phyloP scores from a whole-genome alignment of 2,888 invertebrate species.

The Oligia strigilis region DNA sequence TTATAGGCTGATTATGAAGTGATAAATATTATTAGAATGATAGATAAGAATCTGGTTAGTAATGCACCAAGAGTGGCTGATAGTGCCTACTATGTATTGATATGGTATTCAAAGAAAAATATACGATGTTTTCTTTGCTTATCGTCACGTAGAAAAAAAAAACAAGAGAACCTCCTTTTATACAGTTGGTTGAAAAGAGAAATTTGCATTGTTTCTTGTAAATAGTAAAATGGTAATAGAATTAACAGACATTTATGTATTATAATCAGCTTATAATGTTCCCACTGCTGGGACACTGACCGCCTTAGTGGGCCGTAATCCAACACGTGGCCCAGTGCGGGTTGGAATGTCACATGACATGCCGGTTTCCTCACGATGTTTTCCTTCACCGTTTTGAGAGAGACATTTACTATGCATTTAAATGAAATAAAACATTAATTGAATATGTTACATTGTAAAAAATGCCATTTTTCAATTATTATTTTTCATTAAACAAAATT shows the following conservation, averaged over 20 bases:
- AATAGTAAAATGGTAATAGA: neutral
- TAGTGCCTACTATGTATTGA: conserved; percentile 13
- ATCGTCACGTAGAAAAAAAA: neutral
- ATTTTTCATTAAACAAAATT: no score
- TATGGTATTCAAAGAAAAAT: conserved; percentile 32
- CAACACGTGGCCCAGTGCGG: no score
- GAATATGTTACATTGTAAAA: neutral
- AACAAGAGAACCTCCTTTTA: neutral
- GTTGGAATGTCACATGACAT: neutral
- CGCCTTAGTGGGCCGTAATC: neutral
- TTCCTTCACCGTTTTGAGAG: no score
- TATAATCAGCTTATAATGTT: no score
- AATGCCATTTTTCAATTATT: neutral
- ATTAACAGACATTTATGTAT: neutral
- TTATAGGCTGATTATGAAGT: neutral
- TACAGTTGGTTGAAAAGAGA: neutral
- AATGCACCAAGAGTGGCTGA: conserved; percentile 11
- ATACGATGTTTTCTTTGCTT: conserved; percentile 8
- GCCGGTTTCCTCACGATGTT: neutral
- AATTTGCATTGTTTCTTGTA: neutral
- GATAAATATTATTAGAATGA: conserved; percentile 31
- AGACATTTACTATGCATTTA: no score
- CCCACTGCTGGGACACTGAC: no score
- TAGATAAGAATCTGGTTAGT: conserved; percentile 32
- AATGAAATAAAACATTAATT: neutral